Evolutionary conservation across 2,113 vertebrate genomes (phyloP).

Genomic region (Eurystomus gularis): DNA sequence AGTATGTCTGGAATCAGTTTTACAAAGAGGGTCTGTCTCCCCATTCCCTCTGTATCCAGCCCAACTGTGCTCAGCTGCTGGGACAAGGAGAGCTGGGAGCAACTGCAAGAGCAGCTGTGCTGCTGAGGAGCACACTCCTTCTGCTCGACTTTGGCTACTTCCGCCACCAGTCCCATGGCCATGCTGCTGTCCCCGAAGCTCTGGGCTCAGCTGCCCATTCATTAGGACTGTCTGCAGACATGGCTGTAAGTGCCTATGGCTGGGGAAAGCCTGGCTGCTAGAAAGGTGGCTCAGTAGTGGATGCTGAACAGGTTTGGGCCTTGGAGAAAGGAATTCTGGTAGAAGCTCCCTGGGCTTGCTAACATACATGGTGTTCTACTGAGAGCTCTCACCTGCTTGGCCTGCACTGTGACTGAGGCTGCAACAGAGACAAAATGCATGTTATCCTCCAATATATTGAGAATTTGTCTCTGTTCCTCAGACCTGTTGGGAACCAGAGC

Average conservation of each 20-base stretch:
- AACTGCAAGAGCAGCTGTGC: constrained; percentile 33
- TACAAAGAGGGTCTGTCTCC: not conserved
- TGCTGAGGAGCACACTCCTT: not conserved
- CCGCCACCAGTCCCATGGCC: fast-evolving
- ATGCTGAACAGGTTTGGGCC: not conserved
- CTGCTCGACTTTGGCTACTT: not conserved
- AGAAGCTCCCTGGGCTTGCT: not conserved
- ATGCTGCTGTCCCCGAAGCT: fast-evolving
- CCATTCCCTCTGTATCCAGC: not conserved
- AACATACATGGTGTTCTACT: not conserved
- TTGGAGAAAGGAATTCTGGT: not conserved
- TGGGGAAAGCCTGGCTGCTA: not conserved
- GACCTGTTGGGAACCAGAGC: not conserved
- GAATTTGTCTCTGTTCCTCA: fast-evolving
- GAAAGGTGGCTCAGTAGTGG: not conserved
- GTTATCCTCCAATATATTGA: not conserved
- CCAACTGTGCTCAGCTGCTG: constrained; percentile 15
- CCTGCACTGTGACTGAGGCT: not conserved
- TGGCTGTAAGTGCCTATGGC: fast-evolving
- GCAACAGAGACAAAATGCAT: not conserved
- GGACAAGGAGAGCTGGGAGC: not conserved
- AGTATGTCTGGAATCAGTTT: constrained; percentile 27
- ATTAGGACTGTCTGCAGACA: not conserved
- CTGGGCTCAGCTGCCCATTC: not conserved
- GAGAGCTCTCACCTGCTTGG: not conserved